phyloP scores from a whole-genome alignment of 2,113 vertebrate genomes.

The Ibidorhyncha struthersii region DNA sequence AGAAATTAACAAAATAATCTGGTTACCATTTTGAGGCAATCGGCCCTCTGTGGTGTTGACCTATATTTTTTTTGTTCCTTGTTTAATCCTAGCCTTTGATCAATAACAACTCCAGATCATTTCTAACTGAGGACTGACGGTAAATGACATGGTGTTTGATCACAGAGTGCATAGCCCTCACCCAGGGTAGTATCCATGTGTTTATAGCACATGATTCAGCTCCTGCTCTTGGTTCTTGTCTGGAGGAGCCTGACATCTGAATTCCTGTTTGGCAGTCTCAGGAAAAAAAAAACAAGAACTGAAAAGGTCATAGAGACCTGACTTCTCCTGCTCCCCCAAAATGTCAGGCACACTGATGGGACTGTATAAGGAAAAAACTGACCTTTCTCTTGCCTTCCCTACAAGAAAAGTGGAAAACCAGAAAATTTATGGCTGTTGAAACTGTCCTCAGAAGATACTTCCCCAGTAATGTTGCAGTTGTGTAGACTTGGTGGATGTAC shows the following conservation, averaged over 20 bases:
- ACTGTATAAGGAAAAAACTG: background rate
- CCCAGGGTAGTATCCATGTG: background rate
- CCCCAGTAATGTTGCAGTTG: background rate
- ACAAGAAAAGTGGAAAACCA: background rate
- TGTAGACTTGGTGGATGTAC: background rate
- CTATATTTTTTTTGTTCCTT: background rate
- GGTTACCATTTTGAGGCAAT: background rate
- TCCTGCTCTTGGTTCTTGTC: background rate
- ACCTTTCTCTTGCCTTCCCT: background rate
- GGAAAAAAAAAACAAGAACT: background rate
- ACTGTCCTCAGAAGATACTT: background rate
- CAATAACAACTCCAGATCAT: background rate
- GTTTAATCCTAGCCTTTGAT: background rate
- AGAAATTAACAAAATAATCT: slow-evolving; percentile 21
- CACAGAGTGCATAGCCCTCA: background rate
- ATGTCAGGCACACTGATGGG: background rate
- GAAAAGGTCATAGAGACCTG: background rate
- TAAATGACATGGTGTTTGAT: background rate
- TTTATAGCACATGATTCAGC: background rate
- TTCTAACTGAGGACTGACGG: background rate
- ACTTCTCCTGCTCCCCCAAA: background rate
- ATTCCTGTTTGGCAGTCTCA: background rate
- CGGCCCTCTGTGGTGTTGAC: background rate
- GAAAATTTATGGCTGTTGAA: background rate
- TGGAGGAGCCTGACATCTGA: background rate